Evolutionary conservation across 1,140 invertebrate genomes (phyloP), one percentile per base, ranked within the genome.

Genomic region (Sitobion miscanthi): DNA sequence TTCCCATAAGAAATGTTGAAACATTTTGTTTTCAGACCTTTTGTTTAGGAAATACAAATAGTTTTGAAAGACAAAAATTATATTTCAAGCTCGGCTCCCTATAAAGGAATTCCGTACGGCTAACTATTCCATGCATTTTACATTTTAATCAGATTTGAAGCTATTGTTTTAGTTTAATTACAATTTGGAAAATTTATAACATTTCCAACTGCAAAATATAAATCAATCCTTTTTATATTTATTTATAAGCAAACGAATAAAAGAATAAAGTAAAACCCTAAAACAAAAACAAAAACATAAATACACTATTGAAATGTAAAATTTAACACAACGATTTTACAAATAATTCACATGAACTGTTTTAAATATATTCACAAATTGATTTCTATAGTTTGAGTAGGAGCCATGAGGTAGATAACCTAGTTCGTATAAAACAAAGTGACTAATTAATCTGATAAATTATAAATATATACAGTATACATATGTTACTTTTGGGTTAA

Each of bases 91-190:
- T 49, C 86, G 30, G 25, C 49, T 88, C 30, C 86, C 25, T 69
- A 77, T n/a, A 25, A 90, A 52, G n/a, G 54, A 90, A 90, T 90
- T 45, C 6, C 89, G 11, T 57, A 42, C 23, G 20, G 14, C 23
- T 45, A 69, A 69, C 54, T 90, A 90, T 90, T 69, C 89, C 89
- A 69, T 90, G 45, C 23, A 90, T 90, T 90, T 69, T 90, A 90
- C 38, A 90, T 90, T 90, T 90, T 90, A 90, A 62, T 90, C 54
- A 90, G 89, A 90, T 90, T 90, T 90, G 45, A 90, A 69, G 54
- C 54, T 69, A 62, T 69, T 90, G 49, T 90, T 90, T 62, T 30
- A 62, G 52, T 90, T 62, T 30, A 90, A 90, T 62, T 89, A 89
- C 87, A 57, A 89, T 89, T 89, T 57, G 49, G 35, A 89, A 89